Conservation (phyloP, 2,797 vertebrate genomes). For the Tauraco hartlaubi region DNA sequence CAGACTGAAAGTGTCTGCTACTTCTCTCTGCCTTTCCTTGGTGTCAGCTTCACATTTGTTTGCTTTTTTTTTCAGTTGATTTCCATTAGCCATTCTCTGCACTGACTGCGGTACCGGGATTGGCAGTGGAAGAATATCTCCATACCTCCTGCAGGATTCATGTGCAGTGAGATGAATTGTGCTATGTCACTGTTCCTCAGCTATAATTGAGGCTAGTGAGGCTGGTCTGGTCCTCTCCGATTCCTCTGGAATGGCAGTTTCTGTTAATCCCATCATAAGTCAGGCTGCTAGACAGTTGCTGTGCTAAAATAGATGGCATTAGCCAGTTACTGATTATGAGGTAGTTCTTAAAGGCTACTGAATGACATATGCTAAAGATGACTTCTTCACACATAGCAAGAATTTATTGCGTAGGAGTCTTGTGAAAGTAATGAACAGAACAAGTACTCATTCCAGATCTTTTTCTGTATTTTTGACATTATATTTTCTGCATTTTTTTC, state of each 20-base stretch:
- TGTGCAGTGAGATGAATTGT: not conserved
- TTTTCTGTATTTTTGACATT: slow-evolving; percentile 30
- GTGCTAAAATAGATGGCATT: not conserved
- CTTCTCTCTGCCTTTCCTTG: not conserved
- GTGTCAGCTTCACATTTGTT: not conserved
- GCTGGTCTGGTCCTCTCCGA: not conserved
- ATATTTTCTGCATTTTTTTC: not conserved
- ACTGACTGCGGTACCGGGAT: not conserved
- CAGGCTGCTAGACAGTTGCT: not conserved
- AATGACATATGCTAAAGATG: slow-evolving; percentile 22
- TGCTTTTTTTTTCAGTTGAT: not conserved
- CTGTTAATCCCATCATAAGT: not conserved
- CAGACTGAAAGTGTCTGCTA: not conserved
- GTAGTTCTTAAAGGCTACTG: not conserved
- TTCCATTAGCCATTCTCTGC: not conserved
- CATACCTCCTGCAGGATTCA: not conserved
- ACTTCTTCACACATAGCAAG: slow-evolving; percentile 27
- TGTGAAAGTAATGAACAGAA: slow-evolving; percentile 40
- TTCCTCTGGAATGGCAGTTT: not conserved
- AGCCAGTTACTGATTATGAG: not conserved
- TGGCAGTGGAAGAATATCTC: not conserved
- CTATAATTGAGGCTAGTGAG: not conserved
- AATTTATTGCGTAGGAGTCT: slow-evolving; percentile 26
- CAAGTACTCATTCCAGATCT: not conserved
- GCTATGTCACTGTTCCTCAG: not conserved